Evolutionary conservation across 2,797 vertebrate genomes (phyloP).

Genomic region (Acipenser oxyrinchus): DNA sequence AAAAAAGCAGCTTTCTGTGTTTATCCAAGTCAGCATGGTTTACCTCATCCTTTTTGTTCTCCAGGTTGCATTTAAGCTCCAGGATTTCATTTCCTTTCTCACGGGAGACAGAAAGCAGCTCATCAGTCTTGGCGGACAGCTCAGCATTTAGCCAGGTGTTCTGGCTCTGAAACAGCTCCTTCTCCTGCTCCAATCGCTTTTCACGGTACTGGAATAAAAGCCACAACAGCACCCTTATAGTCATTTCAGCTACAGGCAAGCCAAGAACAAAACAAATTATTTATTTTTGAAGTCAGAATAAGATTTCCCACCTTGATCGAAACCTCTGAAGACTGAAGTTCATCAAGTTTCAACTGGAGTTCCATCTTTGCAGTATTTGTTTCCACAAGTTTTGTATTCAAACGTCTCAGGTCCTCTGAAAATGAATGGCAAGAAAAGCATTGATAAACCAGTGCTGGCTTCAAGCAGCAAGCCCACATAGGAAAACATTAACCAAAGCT

Average conservation of each 20-base stretch:
- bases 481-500: not conserved
- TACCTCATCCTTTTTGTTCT: constrained; percentile 90
- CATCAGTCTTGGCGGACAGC: constrained; percentile 86
- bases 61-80: constrained; percentile 80
- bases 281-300: not conserved
- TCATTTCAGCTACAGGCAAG: not conserved
- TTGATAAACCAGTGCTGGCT: too few relatives aligned
- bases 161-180: constrained; percentile 77
- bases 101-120: constrained; percentile 75
- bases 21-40: constrained; percentile 3
- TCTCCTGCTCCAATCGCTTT: constrained; percentile 91
- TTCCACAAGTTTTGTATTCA: constrained; percentile 82
- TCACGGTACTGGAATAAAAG: constrained; percentile 74
- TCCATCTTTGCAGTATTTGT: constrained; percentile 73
- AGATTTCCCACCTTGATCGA: constrained; percentile 73
- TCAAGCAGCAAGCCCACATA: not conserved
- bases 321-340: constrained; percentile 83
- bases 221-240: constrained; percentile 1
- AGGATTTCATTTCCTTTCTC: constrained; percentile 87
- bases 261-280: too few relatives aligned
- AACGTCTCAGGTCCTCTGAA: constrained; percentile 80
- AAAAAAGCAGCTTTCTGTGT: too few relatives aligned
- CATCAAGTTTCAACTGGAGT: constrained; percentile 82
- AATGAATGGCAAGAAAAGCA: not conserved
- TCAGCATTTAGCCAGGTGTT: constrained; percentile 83